phyloP scores from a whole-genome alignment of 2,113 vertebrate species.

The Oncorhynchus gorbuscha region DNA sequence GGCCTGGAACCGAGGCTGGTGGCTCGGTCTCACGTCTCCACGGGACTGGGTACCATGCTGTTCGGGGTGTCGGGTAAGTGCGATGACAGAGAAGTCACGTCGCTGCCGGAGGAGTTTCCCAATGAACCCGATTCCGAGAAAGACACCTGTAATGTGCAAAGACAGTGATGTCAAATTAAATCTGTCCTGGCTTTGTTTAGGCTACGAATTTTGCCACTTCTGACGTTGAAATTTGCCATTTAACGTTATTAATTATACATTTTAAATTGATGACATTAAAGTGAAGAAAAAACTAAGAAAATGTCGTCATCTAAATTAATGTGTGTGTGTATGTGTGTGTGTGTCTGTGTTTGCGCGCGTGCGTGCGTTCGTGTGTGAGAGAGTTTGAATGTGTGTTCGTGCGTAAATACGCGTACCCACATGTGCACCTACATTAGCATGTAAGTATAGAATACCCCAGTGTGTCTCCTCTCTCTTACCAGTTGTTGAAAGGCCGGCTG shows the following conservation, averaged over 20 bases:
- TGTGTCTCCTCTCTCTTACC: conserved; percentile 70
- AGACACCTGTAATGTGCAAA: conserved; percentile 78
- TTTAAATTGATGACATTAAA: too few species aligned
- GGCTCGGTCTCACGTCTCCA: conserved; percentile 92
- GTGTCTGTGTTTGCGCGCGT: not conserved
- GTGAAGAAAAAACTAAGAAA: too few species aligned
- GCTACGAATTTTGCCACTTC: too few species aligned
- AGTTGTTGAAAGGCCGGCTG: conserved; percentile 89
- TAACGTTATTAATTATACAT: too few species aligned
- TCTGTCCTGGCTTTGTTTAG: too few species aligned
- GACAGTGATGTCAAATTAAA: not conserved
- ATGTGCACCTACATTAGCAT: not conserved
- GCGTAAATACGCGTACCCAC: not conserved
- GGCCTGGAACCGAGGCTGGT: conserved; percentile 40
- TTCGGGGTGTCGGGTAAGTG: conserved; percentile 95
- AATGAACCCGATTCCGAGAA: conserved; percentile 91
- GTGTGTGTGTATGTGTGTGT: conserved; percentile 6
- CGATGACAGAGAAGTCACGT: conserved; percentile 91
- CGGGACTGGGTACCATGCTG: conserved; percentile 95
- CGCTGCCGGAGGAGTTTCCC: conserved; percentile 92
- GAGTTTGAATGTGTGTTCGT: not conserved
- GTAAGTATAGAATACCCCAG: not conserved
- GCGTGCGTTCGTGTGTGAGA: too few species aligned
- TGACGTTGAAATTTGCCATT: too few species aligned
- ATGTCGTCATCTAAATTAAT: not conserved